phyloP scores from a whole-genome alignment of 2,113 vertebrate genomes.

The Ptilonorhynchus violaceus region DNA sequence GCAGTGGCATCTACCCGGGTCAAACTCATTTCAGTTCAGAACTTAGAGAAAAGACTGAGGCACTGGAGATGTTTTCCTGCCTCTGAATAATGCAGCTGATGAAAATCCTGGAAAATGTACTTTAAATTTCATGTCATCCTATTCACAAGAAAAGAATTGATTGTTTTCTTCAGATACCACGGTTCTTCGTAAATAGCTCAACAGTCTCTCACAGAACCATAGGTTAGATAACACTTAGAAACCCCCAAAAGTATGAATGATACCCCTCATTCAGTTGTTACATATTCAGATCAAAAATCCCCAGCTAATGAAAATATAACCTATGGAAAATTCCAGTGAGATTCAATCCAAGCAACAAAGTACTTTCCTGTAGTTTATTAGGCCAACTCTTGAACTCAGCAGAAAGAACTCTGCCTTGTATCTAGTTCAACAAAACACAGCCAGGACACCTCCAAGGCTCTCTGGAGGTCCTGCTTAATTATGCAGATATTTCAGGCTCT shows the following conservation, averaged over 20 bases:
- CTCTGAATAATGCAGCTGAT: background rate
- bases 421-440: slow-evolving; percentile 18
- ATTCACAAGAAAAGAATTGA: accelerated
- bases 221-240: background rate
- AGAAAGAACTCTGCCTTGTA: background rate
- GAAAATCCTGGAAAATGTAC: background rate
- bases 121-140: background rate
- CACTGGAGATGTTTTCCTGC: background rate
- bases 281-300: background rate
- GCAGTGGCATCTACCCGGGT: background rate
- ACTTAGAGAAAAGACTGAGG: background rate
- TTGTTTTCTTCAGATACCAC: background rate
- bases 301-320: background rate
- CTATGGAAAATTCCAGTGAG: background rate
- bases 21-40: background rate
- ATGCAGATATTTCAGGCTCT: background rate
- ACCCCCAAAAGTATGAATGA: accelerated
- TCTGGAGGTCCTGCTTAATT: slow-evolving; percentile 10
- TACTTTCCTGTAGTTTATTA: background rate
- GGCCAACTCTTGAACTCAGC: background rate
- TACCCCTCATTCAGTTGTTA: background rate
- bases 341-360: background rate
- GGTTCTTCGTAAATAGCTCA: background rate
- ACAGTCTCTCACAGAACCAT: background rate
- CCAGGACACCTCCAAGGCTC: background rate